Conservation (phyloP, 53 echinoderm and acorn worm genomes). For the Paelopatides confundens region DNA sequence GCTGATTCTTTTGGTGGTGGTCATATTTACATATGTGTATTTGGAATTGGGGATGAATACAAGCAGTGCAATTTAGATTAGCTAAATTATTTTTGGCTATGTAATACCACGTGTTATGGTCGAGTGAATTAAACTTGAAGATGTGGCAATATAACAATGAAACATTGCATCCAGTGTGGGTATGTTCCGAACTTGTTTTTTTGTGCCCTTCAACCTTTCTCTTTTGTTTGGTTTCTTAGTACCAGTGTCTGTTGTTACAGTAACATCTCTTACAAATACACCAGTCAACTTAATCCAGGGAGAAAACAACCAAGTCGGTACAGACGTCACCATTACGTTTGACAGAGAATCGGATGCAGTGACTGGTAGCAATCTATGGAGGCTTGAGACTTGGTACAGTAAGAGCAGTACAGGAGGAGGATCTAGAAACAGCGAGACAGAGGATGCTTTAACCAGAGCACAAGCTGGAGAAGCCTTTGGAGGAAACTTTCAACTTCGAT, state of each 20-base stretch:
- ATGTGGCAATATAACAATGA: neutral
- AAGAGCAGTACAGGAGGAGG: slow-evolving; percentile 44
- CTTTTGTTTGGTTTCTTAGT: neutral
- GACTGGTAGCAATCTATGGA: slow-evolving; percentile 64
- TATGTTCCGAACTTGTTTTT: neutral
- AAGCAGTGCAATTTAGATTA: too few species aligned
- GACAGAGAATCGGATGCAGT: neutral
- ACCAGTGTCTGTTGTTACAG: slow-evolving; percentile 17
- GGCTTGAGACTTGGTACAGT: slow-evolving; percentile 64
- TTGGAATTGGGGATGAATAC: too few species aligned
- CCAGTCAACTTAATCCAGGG: neutral
- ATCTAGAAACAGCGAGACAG: neutral
- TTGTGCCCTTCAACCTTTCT: neutral
- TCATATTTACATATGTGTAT: too few species aligned
- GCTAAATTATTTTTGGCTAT: too few species aligned
- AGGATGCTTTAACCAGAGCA: slow-evolving; percentile 41
- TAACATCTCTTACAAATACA: neutral
- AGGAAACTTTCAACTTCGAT: neutral
- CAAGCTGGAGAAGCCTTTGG: neutral
- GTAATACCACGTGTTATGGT: too few species aligned
- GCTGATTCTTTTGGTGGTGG: too few species aligned
- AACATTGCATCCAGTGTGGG: too few species aligned
- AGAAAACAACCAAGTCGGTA: neutral
- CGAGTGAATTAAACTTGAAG: neutral
- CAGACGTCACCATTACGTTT: slow-evolving; percentile 10